A percentile compares a stretch with the other conserved stretches of the same genome.
Conservation (phyloP, 2,113 vertebrate species). For the Hyperopisus bebe region DNA sequence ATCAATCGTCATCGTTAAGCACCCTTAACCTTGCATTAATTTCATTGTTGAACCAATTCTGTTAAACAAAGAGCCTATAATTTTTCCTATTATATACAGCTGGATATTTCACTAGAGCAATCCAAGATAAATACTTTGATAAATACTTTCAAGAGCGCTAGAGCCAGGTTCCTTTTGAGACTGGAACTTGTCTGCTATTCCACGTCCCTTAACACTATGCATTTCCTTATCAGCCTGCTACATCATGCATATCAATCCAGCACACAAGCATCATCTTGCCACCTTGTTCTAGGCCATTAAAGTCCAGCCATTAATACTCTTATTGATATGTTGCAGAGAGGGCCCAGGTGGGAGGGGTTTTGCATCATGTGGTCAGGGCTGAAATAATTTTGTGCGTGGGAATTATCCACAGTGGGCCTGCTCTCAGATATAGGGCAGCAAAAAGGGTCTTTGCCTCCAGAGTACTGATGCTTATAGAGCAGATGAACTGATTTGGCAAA, state of each 20-base stretch:
- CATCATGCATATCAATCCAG: background rate
- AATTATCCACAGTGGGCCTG: background rate
- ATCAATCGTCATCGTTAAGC: background rate
- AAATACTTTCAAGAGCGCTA: background rate
- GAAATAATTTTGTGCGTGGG: background rate
- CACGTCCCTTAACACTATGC: background rate
- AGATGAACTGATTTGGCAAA: background rate
- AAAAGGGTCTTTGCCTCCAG: background rate
- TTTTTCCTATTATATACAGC: background rate
- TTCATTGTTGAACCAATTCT: background rate
- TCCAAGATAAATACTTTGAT: background rate
- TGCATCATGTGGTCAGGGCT: background rate
- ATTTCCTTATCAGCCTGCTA: background rate
- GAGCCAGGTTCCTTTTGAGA: background rate
- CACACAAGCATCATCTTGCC: background rate
- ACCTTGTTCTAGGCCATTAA: background rate
- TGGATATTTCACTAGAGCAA: background rate
- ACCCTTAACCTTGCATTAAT: background rate
- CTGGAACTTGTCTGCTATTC: background rate
- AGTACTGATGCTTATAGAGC: background rate
- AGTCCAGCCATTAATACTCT: background rate
- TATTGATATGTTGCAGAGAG: background rate
- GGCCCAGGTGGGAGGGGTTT: background rate
- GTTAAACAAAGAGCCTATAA: background rate
- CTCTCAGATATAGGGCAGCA: background rate